These are phyloP conservation scores for Trilocha varians DNA, from an alignment of 2,888 invertebrate genomes.

Conservation along the genomic window DNA sequence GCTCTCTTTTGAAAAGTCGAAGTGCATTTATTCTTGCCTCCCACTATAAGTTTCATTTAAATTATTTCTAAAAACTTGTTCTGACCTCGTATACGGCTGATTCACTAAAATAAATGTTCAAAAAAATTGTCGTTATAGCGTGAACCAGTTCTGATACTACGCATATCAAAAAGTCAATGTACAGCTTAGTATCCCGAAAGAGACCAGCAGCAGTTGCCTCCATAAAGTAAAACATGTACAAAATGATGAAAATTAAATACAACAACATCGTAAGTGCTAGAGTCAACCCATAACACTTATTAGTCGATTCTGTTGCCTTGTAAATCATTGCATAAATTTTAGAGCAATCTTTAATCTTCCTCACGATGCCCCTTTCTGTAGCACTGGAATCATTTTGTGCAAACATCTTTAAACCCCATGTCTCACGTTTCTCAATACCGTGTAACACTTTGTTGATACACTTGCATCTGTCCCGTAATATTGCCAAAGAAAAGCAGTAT, in stretches of 20 bases:
- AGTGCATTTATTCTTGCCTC: no score
- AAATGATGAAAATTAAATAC: constrained; percentile 26
- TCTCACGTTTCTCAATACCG: constrained; percentile 26
- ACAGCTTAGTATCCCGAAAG: constrained; percentile 35
- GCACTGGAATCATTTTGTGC: constrained; percentile 2
- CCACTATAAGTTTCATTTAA: neutral
- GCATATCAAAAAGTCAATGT: constrained; percentile 36
- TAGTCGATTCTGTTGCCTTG: constrained; percentile 21
- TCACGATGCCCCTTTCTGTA: neutral
- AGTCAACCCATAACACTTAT: constrained; percentile 32
- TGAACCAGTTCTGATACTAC: constrained; percentile 41
- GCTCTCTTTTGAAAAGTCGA: no score
- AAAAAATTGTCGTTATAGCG: constrained; percentile 25
- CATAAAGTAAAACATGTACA: constrained; percentile 54
- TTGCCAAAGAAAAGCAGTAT: constrained; percentile 30
- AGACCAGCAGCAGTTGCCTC: constrained; percentile 49
- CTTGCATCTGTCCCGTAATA: constrained; percentile 31
- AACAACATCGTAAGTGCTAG: constrained; percentile 30
- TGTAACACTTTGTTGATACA: constrained; percentile 34
- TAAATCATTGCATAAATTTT: constrained; percentile 37
- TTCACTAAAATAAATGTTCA: constrained; percentile 35
- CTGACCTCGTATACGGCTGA: constrained; percentile 32
- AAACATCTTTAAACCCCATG: constrained; percentile 29
- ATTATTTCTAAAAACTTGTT: no score
- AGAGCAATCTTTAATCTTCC: constrained; percentile 38